A percentile compares a stretch with the other conserved stretches of the same genome.
phyloP scores from a whole-genome alignment of 2,113 vertebrate genomes.

The Scalopus aquaticus region DNA sequence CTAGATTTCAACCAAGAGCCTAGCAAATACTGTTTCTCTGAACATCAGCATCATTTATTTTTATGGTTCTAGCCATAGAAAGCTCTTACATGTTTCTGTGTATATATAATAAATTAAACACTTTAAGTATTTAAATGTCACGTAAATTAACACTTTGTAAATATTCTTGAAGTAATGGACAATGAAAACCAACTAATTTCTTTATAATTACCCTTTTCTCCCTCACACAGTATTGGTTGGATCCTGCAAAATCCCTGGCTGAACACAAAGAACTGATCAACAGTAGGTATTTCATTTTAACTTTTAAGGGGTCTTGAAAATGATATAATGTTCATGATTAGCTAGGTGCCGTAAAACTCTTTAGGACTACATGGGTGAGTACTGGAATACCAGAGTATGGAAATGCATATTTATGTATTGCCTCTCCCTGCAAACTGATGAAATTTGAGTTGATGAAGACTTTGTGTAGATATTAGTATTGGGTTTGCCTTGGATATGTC shows the following conservation, averaged over 20 bases:
- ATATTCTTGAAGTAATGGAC: slow-evolving; percentile 5
- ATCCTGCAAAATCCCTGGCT: slow-evolving; percentile 91
- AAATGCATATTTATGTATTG: neutral
- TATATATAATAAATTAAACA: neutral
- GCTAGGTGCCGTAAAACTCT: neutral
- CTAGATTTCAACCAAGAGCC: neutral
- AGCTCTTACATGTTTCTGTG: neutral
- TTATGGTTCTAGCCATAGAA: neutral
- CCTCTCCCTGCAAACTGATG: neutral
- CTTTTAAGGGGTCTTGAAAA: neutral
- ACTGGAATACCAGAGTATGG: neutral
- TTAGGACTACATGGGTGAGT: neutral
- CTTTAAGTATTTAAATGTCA: slow-evolving; percentile 16
- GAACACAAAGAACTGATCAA: slow-evolving; percentile 94
- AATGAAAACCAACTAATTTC: slow-evolving; percentile 58
- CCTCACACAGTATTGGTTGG: slow-evolving; percentile 91
- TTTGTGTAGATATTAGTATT: neutral
- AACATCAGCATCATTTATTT: neutral
- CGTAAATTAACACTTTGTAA: neutral
- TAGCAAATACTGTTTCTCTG: neutral
- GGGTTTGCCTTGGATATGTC: neutral
- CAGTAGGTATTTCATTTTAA: slow-evolving; percentile 88
- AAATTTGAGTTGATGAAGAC: neutral
- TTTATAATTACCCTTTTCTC: slow-evolving; percentile 63
- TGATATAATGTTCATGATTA: neutral